Evolutionary conservation across 2,888 invertebrate species (phyloP).

Genomic region (Lochmaea capreae): DNA sequence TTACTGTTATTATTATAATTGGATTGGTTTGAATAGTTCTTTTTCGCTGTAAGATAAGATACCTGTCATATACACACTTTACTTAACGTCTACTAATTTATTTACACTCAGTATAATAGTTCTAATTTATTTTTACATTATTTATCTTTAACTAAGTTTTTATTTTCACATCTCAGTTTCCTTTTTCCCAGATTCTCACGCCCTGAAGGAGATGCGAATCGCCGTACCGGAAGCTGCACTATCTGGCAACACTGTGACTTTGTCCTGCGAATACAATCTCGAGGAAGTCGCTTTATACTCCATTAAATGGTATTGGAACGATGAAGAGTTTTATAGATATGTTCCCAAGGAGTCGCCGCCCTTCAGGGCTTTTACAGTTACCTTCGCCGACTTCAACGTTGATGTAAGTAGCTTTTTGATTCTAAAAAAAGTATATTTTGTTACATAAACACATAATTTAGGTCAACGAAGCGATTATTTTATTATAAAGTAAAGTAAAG

Average conservation of each 20-base stretch:
- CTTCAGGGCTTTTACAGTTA: conserved; percentile 66
- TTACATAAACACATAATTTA: no score
- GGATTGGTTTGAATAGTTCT: no score
- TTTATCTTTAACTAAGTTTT: no score
- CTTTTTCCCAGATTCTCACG: conserved; percentile 54
- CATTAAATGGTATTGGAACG: conserved; percentile 70
- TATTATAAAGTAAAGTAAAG: no score
- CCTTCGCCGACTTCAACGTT: conserved; percentile 63
- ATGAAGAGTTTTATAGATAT: conserved; percentile 69
- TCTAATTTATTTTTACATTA: no score
- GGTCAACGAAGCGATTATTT: no score
- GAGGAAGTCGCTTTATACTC: conserved; percentile 68
- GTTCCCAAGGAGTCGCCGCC: conserved; percentile 69
- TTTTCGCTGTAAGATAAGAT: no score
- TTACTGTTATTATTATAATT: no score
- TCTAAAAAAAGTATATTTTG: neutral
- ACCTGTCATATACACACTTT: no score
- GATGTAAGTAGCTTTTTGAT: conserved; percentile 64
- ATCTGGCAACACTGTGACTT: conserved; percentile 66
- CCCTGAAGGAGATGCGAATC: conserved; percentile 60
- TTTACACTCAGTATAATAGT: no score
- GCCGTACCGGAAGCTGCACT: conserved; percentile 65
- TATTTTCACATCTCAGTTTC: neutral
- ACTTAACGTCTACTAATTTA: no score
- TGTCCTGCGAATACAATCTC: conserved; percentile 68